Evolutionary conservation across 2,888 invertebrate genomes (phyloP).

Genomic region (Metopia argyrocephala): DNA sequence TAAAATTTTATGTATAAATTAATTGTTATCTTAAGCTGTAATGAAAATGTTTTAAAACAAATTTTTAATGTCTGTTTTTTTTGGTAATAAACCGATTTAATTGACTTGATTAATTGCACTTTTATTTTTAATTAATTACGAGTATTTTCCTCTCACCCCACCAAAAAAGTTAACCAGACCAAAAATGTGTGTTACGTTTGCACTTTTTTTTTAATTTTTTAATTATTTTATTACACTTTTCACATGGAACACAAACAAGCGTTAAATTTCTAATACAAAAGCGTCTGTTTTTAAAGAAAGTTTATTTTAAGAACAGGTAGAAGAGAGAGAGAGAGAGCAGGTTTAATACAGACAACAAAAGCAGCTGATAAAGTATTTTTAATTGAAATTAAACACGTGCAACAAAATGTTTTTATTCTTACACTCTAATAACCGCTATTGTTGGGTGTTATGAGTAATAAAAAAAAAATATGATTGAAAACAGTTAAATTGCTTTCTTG

Average conservation of each 20-base stretch:
- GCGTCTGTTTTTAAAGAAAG: not conserved
- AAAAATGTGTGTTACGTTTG: too few relatives aligned
- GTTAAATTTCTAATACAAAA: slow-evolving; percentile 19
- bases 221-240: too few relatives aligned
- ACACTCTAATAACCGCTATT: too few relatives aligned
- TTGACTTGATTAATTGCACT: slow-evolving; percentile 44
- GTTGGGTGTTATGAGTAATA: not conserved
- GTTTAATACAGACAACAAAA: too few relatives aligned
- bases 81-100: slow-evolving; percentile 12
- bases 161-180: too few relatives aligned
- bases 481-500: not conserved
- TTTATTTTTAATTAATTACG: slow-evolving; percentile 40
- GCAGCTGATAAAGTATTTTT: too few relatives aligned
- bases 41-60: not conserved
- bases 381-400: not conserved
- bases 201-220: not conserved
- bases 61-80: not conserved
- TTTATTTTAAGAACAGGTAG: not conserved
- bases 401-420: too few relatives aligned
- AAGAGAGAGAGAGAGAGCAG: not conserved
- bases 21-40: slow-evolving; percentile 10
- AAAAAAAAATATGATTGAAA: slow-evolving; percentile 1
- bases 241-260: too few relatives aligned
- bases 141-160: slow-evolving; percentile 4
- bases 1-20: slow-evolving; percentile 3